A percentile compares a stretch with the other conserved stretches of the same genome.
These are phyloP conservation scores for Pomatostomus ruficeps DNA, from an alignment of 2,113 vertebrate genomes.

Conservation along the genomic window DNA sequence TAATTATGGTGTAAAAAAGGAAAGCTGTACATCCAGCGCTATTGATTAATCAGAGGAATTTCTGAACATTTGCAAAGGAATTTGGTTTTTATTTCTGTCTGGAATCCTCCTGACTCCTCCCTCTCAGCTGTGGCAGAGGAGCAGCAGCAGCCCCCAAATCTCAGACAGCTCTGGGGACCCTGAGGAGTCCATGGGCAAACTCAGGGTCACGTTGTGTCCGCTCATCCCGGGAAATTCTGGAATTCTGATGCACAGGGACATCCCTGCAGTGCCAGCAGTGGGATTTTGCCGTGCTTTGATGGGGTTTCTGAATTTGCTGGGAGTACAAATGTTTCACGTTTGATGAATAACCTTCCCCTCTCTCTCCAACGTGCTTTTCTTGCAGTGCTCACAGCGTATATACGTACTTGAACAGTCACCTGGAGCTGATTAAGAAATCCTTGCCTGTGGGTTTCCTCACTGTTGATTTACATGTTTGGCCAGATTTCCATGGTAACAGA, in stretches of 20 bases:
- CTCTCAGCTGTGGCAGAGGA: not conserved
- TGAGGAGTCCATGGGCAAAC: not conserved
- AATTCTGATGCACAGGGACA: not conserved
- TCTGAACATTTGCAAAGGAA: not conserved
- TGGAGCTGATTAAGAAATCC: slow-evolving; percentile 79
- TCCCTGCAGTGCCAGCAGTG: not conserved
- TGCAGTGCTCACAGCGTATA: slow-evolving; percentile 82
- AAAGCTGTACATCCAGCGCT: not conserved
- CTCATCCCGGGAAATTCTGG: not conserved
- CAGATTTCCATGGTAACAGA: slow-evolving; percentile 97
- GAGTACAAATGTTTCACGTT: slow-evolving; percentile 60
- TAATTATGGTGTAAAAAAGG: slow-evolving; percentile 23
- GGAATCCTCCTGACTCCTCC: not conserved
- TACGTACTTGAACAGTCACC: slow-evolving; percentile 88
- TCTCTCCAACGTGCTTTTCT: slow-evolving; percentile 60
- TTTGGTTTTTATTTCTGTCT: slow-evolving; percentile 10
- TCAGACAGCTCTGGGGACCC: not conserved
- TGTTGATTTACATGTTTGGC: slow-evolving; percentile 92
- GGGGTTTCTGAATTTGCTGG: slow-evolving; percentile 29
- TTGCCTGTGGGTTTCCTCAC: slow-evolving; percentile 84
- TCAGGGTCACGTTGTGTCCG: not conserved
- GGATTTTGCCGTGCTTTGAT: not conserved
- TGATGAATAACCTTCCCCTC: slow-evolving; percentile 50
- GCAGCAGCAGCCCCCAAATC: not conserved
- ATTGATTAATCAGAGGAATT: slow-evolving; percentile 23